These are phyloP conservation scores for Haliclona indistincta DNA, from an alignment of 37 sponge, comb jelly and placozoan species.

Conservation along the genomic window DNA sequence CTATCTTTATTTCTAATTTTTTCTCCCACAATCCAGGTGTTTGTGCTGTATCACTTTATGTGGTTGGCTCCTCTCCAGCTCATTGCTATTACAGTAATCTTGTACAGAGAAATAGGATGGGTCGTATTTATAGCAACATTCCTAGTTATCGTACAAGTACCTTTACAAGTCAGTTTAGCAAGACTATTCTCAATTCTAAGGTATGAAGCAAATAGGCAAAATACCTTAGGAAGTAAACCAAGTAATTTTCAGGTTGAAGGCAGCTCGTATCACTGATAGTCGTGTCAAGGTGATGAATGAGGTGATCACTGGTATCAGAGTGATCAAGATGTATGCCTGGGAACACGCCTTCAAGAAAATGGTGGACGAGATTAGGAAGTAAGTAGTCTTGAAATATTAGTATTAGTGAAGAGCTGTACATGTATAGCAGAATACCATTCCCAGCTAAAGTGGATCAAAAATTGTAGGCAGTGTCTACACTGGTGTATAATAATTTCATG, in stretches of 20 bases:
- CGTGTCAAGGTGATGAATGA: constrained; percentile 79
- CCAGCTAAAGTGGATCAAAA: no score
- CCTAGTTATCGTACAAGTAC: constrained; percentile 39
- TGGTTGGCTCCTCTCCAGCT: constrained; percentile 49
- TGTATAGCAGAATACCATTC: no score
- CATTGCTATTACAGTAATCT: constrained; percentile 31
- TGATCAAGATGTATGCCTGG: constrained; percentile 94
- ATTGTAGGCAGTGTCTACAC: no score
- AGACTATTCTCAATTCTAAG: not conserved
- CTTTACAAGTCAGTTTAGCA: constrained; percentile 11
- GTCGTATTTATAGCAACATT: constrained; percentile 18
- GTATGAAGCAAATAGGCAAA: no score
- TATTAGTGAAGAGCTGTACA: no score
- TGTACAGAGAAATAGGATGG: constrained; percentile 58
- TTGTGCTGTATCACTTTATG: constrained; percentile 48
- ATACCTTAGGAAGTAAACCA: no score
- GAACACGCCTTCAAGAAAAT: constrained; percentile 72
- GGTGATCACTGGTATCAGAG: constrained; percentile 81
- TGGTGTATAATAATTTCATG: no score
- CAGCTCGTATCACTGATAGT: constrained; percentile 68
- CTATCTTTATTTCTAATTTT: no score
- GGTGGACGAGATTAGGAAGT: constrained; percentile 61
- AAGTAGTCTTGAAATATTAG: no score
- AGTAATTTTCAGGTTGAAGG: constrained; percentile 47
- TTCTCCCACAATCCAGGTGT: constrained; percentile 31